These are phyloP conservation scores for Trichonephila clavata DNA, from an alignment of 1,140 invertebrate genomes.

Conservation along the genomic window DNA sequence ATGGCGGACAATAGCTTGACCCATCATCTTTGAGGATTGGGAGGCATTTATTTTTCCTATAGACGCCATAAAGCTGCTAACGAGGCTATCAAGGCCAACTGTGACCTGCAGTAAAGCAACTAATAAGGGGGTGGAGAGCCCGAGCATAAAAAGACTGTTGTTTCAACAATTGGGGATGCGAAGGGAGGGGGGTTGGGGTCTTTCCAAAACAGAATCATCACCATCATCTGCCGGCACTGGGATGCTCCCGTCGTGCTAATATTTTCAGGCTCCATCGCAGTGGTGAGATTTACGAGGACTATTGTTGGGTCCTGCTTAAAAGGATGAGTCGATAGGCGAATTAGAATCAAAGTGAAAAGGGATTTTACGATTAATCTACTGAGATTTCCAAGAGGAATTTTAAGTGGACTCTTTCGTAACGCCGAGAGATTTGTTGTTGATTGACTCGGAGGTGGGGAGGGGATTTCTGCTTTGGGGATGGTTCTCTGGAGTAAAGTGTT, in stretches of 20 bases:
- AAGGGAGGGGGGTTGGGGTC: not conserved
- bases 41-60: conserved; percentile 75
- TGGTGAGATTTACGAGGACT: conserved; percentile 64
- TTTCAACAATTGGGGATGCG: conserved; percentile 70
- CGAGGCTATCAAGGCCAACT: conserved; percentile 74
- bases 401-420: not conserved
- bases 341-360: conserved; percentile 43
- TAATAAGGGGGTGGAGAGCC: conserved; percentile 73
- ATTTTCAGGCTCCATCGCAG: conserved; percentile 50
- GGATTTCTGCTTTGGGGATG: not conserved
- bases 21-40: conserved; percentile 3
- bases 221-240: conserved; percentile 64
- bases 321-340: conserved; percentile 37
- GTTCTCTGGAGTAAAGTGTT: not conserved
- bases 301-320: conserved; percentile 19
- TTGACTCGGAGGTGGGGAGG: not conserved
- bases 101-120: conserved; percentile 73
- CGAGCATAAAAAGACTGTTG: conserved; percentile 74
- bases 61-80: conserved; percentile 75
- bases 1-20: conserved; percentile 12
- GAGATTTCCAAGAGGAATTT: conserved; percentile 23
- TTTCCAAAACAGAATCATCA: conserved; percentile 71
- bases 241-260: conserved; percentile 56
- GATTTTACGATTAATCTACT: conserved; percentile 54
- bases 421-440: not conserved